Evolutionary conservation across 1,140 invertebrate species (phyloP).

Genomic region (Saccostrea glomerata): DNA sequence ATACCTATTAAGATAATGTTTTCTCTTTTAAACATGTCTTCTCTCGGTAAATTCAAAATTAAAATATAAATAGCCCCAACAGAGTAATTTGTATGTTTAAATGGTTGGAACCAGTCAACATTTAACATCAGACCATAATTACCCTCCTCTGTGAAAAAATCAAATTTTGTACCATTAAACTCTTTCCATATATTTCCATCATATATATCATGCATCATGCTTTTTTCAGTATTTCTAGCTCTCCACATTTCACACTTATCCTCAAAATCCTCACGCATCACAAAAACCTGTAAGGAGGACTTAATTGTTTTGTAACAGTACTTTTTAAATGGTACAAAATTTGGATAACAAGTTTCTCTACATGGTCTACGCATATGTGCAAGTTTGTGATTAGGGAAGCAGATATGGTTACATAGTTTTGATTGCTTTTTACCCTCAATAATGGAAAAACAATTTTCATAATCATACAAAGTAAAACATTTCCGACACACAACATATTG

Average conservation of each 20-base stretch:
- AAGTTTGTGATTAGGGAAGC: background rate
- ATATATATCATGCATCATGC: background rate
- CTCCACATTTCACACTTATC: slow-evolving; percentile 23
- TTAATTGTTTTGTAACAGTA: slow-evolving; percentile 9
- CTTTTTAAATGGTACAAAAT: background rate
- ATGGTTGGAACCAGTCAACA: slow-evolving; percentile 33
- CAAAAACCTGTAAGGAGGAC: background rate
- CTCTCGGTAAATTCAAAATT: slow-evolving; percentile 19
- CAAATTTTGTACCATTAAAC: background rate
- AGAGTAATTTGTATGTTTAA: background rate
- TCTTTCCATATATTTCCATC: slow-evolving; percentile 14
- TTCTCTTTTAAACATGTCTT: slow-evolving; percentile 45
- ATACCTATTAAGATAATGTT: slow-evolving; percentile 46
- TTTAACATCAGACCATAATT: slow-evolving; percentile 28
- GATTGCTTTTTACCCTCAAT: slow-evolving; percentile 20
- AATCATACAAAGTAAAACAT: background rate
- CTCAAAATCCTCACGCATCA: background rate
- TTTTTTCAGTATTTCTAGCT: background rate
- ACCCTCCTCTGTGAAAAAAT: background rate
- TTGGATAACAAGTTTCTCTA: background rate
- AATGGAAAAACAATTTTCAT: background rate
- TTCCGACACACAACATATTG: background rate
- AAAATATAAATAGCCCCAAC: background rate
- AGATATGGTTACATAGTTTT: background rate
- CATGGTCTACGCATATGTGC: background rate